Base-by-base conservation (phyloP, 2,113 vertebrate species). In the Embiotoca jacksoni region DNA sequence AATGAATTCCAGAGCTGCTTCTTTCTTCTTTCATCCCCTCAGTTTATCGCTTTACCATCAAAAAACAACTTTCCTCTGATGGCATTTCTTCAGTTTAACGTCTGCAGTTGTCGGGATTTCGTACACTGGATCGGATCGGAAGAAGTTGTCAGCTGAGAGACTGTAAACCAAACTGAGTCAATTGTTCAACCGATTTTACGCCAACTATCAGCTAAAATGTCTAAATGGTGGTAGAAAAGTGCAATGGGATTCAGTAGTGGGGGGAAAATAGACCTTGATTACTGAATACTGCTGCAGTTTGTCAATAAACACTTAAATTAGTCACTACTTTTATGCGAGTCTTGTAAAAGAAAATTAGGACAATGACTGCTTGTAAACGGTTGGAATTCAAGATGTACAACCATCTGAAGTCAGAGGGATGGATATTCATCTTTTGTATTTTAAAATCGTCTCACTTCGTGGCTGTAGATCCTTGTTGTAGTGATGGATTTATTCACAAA, bases 11-110 rank as follows among this genome's bases (percentile, higher is more conserved):
- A 70, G 55, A 65, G 47, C 14, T 15, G 77, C 23, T 47, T 41
- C 32, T 32, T 16, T 39, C 44, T 23, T 75, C 61, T 81, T 84
- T 75, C 47, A 76, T 82, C 71, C 15, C 32, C 15, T 36, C 1
- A 23, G 52, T 56, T 59, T 31, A 30, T 35, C 35, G 14, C 44
- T 53, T 67, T 37, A 14, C 62, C 30, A 35, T 44, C 23, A 23
- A n/a, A 72, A 75, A 60, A 80, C 1, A 23, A 13, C 11, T 59
- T 54, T 63, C 5, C 53, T 56, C 35, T 39, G 62, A 63, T 41
- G 16, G 11, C 53, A 50, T 62, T 78, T 41, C 32, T 64, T 54
- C 11, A 47, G 23, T 63, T 73, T 41, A 63, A 35, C 60, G 72
- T 59, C 66, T 61, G n/a, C 44, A 59, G 8, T 31, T 53, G 23